Evolutionary conservation across 2,113 vertebrate species (phyloP).

Genomic region (Caretta caretta): DNA sequence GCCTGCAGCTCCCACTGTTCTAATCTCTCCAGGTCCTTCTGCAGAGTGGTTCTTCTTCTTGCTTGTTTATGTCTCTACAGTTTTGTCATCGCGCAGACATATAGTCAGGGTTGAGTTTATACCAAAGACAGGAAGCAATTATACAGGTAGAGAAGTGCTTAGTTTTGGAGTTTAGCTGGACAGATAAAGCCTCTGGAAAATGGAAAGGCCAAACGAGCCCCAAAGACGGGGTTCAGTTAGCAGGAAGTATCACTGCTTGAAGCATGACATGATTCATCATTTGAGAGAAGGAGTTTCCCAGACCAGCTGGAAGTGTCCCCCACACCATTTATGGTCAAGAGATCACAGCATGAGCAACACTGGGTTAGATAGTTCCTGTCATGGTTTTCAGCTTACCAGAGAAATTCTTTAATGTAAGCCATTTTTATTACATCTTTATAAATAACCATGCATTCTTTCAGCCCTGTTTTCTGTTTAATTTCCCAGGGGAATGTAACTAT

Average conservation of each 20-base stretch:
- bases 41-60: neutral
- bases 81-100: neutral
- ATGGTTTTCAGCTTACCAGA: neutral
- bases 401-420: neutral
- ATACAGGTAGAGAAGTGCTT: neutral
- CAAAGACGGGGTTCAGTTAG: neutral
- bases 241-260: neutral
- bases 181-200: neutral
- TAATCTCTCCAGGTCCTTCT: neutral
- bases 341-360: neutral
- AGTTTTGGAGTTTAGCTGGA: neutral
- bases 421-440: neutral
- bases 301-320: neutral
- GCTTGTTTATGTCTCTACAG: neutral
- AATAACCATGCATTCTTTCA: neutral
- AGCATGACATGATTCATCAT: neutral
- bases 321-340: neutral
- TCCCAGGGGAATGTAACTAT: slow-evolving; percentile 94
- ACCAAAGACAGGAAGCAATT: neutral
- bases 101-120: neutral
- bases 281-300: neutral
- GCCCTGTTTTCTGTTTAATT: slow-evolving; percentile 26
- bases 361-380: neutral
- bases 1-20: neutral
- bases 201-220: neutral